phyloP scores from a whole-genome alignment of 2,113 vertebrate genomes.

The Pterocles orientalis region DNA sequence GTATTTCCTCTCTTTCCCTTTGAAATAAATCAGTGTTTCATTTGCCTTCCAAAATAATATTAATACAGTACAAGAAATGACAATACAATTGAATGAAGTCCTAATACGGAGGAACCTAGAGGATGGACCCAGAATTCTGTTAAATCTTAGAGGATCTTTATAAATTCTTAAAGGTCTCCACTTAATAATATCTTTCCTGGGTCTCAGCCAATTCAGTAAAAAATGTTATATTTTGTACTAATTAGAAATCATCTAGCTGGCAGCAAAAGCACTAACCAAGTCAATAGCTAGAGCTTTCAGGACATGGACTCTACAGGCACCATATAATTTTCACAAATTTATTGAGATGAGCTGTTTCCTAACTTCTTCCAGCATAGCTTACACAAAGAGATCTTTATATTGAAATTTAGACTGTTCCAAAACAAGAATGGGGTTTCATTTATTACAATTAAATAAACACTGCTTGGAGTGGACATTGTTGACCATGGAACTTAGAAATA shows the following conservation, averaged over 20 bases:
- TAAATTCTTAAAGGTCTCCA: slow-evolving; percentile 13
- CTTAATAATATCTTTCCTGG: slow-evolving; percentile 9
- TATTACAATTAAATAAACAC: not conserved
- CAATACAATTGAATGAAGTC: not conserved
- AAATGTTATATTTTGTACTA: not conserved
- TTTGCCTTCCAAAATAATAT: not conserved
- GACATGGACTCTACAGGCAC: not conserved
- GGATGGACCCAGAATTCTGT: not conserved
- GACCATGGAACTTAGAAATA: not conserved
- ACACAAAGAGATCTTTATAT: not conserved
- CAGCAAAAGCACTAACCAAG: slow-evolving; percentile 25
- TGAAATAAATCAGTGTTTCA: not conserved
- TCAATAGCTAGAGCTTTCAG: not conserved
- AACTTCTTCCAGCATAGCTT: not conserved
- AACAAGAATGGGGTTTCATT: not conserved
- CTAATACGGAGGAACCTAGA: not conserved
- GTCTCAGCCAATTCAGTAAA: slow-evolving; percentile 26
- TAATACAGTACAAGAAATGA: not conserved
- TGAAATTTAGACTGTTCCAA: not conserved
- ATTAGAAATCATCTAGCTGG: slow-evolving; percentile 31
- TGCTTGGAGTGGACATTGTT: not conserved
- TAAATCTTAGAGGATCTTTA: not conserved
- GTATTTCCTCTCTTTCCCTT: not conserved
- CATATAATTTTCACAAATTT: not conserved
- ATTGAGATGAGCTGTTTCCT: not conserved